A percentile compares a stretch with the other conserved stretches of the same genome.
Conservation (phyloP, 2,797 vertebrate genomes). For the Echiichthys vipera region DNA sequence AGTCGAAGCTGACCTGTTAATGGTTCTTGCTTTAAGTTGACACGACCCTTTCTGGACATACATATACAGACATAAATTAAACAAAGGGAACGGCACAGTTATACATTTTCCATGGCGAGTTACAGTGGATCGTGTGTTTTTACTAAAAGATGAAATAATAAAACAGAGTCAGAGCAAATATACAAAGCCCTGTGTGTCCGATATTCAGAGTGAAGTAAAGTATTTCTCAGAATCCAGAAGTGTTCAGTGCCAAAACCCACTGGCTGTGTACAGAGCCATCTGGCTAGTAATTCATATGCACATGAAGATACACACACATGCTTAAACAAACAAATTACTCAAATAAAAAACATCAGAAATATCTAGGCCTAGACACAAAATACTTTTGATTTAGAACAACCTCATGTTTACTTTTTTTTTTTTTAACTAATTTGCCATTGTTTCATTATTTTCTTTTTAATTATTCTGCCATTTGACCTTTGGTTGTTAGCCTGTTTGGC, state of each 20-base stretch:
- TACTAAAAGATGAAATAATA: conserved; percentile 28
- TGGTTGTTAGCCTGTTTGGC: neutral
- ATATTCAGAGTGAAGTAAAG: conserved; percentile 16
- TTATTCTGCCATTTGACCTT: neutral
- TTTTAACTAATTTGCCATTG: neutral
- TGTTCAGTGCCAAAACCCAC: conserved; percentile 56
- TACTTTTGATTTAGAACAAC: neutral
- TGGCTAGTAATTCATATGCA: conserved; percentile 31
- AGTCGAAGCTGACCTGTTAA: conserved; percentile 28
- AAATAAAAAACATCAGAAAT: conserved; percentile 25
- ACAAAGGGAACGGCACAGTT: neutral
- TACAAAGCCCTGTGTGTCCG: conserved; percentile 7
- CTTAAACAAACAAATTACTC: conserved; percentile 12
- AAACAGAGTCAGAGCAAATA: conserved; percentile 35
- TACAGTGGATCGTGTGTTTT: conserved; percentile 1
- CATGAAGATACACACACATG: conserved; percentile 19
- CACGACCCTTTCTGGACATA: neutral
- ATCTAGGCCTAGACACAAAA: neutral
- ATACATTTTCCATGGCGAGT: neutral
- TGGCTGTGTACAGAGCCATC: conserved; percentile 37
- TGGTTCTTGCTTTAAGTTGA: conserved; percentile 8
- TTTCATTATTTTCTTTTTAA: neutral
- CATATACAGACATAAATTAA: conserved; percentile 7
- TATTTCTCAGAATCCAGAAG: conserved; percentile 45
- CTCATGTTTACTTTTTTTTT: neutral